Evolutionary conservation across 2,888 invertebrate genomes (phyloP).

Genomic region (Hemistola chrysoprasaria): DNA sequence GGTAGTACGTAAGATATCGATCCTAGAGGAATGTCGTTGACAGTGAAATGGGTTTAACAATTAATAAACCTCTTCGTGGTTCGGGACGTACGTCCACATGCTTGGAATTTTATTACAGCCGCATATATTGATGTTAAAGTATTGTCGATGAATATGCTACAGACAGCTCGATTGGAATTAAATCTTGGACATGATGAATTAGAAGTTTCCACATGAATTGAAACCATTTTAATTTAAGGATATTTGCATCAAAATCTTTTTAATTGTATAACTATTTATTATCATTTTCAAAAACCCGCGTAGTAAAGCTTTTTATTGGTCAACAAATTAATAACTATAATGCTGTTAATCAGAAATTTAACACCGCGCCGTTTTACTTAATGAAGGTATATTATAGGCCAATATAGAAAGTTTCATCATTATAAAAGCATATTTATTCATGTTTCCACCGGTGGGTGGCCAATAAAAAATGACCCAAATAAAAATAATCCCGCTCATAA

Average conservation of each 20-base stretch:
- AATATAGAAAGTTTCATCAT: constrained; percentile 12
- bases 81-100: constrained; percentile 55
- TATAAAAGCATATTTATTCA: constrained; percentile 25
- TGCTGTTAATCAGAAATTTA: constrained; percentile 7
- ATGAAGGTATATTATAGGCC: constrained; percentile 6
- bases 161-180: constrained; percentile 30
- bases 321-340: constrained; percentile 1
- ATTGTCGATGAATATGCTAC: constrained; percentile 31
- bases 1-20: constrained; percentile 64
- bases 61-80: constrained; percentile 72
- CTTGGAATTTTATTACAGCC: constrained; percentile 47
- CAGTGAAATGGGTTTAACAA: constrained; percentile 79
- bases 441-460: constrained; percentile 26
- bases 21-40: constrained; percentile 71
- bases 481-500: constrained; percentile 69
- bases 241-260: no score
- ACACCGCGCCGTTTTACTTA: constrained; percentile 13
- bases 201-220: no score
- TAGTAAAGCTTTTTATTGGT: no score
- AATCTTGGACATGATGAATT: constrained; percentile 27
- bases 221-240: no score
- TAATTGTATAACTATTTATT: no score
- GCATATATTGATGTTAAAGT: constrained; percentile 32
- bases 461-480: constrained; percentile 64
- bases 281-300: no score